Conservation (phyloP, 1,140 invertebrate species). For the Drosophila kepulauana region DNA sequence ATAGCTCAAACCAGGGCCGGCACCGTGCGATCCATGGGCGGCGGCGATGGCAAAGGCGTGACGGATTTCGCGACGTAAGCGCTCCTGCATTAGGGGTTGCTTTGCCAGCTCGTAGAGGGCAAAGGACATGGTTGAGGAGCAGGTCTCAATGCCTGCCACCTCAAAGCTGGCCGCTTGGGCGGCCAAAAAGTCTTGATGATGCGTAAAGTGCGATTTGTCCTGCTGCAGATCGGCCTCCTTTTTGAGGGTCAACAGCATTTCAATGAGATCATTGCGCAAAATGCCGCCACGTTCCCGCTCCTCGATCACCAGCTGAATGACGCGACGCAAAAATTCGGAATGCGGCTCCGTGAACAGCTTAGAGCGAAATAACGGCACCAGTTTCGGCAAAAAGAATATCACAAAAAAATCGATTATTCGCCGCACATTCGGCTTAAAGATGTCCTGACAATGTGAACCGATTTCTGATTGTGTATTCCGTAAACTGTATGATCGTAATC, state of each 20-base stretch:
- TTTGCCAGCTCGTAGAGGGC: constrained; percentile 89
- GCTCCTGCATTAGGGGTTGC: constrained; percentile 89
- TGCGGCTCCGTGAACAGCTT: constrained; percentile 68
- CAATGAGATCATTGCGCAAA: constrained; percentile 85
- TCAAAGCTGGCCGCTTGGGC: constrained; percentile 90
- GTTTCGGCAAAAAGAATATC: constrained; percentile 85
- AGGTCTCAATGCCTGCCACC: constrained; percentile 91
- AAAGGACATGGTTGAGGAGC: constrained; percentile 89
- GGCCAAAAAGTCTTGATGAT: constrained; percentile 85
- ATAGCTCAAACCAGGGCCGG: constrained; percentile 86
- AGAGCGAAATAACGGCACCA: constrained; percentile 63
- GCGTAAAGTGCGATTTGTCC: constrained; percentile 78
- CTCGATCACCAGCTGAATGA: constrained; percentile 83
- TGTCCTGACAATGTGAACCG: constrained; percentile 84
- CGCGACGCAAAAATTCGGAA: constrained; percentile 75
- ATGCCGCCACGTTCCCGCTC: constrained; percentile 77
- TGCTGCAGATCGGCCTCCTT: constrained; percentile 79
- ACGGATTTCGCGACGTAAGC: constrained; percentile 88
- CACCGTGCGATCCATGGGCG: constrained; percentile 47
- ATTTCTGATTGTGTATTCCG: constrained; percentile 85
- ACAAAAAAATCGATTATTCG: constrained; percentile 86
- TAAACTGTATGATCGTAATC: constrained; percentile 87
- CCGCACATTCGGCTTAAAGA: constrained; percentile 86
- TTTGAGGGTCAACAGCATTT: constrained; percentile 85
- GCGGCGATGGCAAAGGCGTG: constrained; percentile 84